Base-by-base conservation (phyloP, 2,113 vertebrate genomes). In the Varanus salvator region DNA sequence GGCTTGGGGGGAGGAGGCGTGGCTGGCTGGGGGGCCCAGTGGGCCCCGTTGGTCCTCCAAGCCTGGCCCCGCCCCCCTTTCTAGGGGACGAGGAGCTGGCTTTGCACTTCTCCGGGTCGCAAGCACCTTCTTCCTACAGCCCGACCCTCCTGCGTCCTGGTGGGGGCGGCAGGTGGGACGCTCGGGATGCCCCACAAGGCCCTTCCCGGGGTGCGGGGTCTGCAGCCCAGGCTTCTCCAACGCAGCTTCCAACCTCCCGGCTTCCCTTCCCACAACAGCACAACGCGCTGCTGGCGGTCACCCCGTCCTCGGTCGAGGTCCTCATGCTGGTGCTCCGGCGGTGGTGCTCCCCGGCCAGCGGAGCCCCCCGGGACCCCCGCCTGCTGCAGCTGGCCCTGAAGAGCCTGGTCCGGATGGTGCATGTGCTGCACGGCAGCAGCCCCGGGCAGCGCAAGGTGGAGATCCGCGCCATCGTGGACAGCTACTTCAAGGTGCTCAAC, bases 401-500 rank as follows among this genome's bases (percentile, higher is more conserved):
- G 86, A 97, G 96, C 14, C 94, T 99, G 94, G 99, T 98, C 3
- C 96, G 97, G 0, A 96, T 98, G 34, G 98, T 99, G 2, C 99
- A 99, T 52, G 94, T 98, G 57, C 96, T 99, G 86, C 98, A 99
- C 66, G 87, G 97, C 92, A 97, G 98, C 96, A 98, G 97, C 60
- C 96, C 98, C 0, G 95, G 95, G 0, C 96, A 97, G 64, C 96
- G 98, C 9, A 97, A 97, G 23, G 96, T 98, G 52, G 98, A 98
- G 50, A 97, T 99, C 95, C 96, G 97, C 19, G 89, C 94, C 1
- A 96, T 99, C 77, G 97, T 99, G 60, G 98, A 98, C 8, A 97
- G 97, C 83, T 99, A 97, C 96, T 99, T 99, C 94, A 97, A 97
- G 88, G 96, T 99, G 83, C 98, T 99, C 82, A 99, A 99, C 88